These are phyloP conservation scores for Heterocephalus glaber DNA, from an alignment of 2,113 vertebrate genomes.

Conservation along the genomic window DNA sequence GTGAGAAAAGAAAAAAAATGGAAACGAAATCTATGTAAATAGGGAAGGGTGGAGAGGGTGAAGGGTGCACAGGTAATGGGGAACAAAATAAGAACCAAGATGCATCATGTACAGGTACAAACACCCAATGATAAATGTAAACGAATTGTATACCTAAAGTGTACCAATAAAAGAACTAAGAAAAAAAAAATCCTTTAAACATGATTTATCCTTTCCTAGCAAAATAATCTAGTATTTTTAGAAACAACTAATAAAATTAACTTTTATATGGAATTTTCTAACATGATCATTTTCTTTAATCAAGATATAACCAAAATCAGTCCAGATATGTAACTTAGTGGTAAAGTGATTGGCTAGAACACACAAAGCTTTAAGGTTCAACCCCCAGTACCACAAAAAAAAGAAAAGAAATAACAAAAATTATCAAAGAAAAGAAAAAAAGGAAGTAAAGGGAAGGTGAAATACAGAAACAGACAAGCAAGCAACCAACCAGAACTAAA, in stretches of 20 bases:
- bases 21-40: too few species aligned
- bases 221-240: background rate
- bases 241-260: slow-evolving; percentile 8
- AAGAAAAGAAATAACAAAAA: background rate
- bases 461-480: background rate
- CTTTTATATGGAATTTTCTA: slow-evolving; percentile 34
- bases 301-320: background rate
- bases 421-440: background rate
- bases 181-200: background rate
- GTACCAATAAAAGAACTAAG: too few species aligned
- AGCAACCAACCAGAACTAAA: background rate
- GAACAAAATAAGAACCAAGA: too few species aligned
- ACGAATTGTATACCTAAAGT: too few species aligned
- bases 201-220: background rate
- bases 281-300: slow-evolving; percentile 37
- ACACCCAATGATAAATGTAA: too few species aligned
- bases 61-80: too few species aligned
- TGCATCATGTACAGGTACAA: too few species aligned
- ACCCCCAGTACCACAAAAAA: background rate
- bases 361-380: background rate
- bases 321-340: background rate
- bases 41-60: too few species aligned
- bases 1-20: too few species aligned
- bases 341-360: background rate
- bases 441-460: background rate